Evolutionary conservation across 2,797 vertebrate species (phyloP), one percentile per base, ranked within the genome.

Genomic region (Sebastes miniatus): DNA sequence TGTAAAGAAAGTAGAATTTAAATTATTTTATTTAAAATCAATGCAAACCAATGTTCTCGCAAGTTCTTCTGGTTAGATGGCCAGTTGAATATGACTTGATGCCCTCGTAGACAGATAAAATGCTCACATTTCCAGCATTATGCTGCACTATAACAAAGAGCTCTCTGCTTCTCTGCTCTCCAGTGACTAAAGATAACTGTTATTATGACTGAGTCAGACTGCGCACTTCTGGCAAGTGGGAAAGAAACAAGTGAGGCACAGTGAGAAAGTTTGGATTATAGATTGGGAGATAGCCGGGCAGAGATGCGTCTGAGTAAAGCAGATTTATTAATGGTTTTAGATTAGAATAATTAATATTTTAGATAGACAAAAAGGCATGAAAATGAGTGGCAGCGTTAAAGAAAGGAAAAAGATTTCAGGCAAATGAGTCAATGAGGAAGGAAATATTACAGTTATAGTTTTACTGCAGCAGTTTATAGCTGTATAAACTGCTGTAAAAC

Each of bases 201-300:
- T 67, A 72, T 80, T 58, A 59, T 68, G 56, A 47, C 69, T 89
- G 83, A 89, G 67, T 91, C 77, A 83, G 43, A 57, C 64, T 27
- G 69, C 6, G n/a, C 74, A 80, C 61, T 20, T 74, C 27, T 73
- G 77, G 76, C 71, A 79, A 73, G 13, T 57, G 63, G 36, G 31
- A 69, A 20, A 59, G 27, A 78, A 71, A 76, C 52, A 61, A 61
- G 16, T 9, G 39, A 56, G 10, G 22, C 50, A 66, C 32, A 54
- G 31, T 20, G 25, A 10, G 32, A 66, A 29, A 64, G 20, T 76
- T 18, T 61, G 67, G 75, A 73, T 78, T 73, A 58, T 64, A 63
- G 57, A 73, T 8, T 24, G 12, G 11, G 54, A 50, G 43, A 54
- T 36, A 36, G 63, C 57, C 6, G 11, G 22, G 52, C 25, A 63